A percentile compares a stretch with the other conserved stretches of the same genome.
phyloP scores from a whole-genome alignment of 2,797 vertebrate genomes.

The Lepus townsendii region DNA sequence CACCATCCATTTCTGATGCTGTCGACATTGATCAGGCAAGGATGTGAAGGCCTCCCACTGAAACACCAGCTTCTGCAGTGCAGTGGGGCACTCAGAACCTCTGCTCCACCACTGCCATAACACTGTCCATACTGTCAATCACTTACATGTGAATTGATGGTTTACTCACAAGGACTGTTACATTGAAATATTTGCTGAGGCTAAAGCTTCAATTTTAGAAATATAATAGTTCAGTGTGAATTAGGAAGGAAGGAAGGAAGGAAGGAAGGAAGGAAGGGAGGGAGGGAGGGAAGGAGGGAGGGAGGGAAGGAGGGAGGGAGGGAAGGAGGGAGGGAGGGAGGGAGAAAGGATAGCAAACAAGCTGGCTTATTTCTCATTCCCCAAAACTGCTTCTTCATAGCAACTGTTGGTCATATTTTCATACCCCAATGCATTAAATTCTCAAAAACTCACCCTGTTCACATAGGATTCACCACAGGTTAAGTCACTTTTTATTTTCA shows the following conservation, averaged over 20 bases:
- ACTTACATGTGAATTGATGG: not conserved
- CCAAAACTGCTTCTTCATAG: slow-evolving; percentile 26
- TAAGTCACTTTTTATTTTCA: not conserved
- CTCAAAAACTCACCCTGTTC: not conserved
- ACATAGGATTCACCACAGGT: not conserved
- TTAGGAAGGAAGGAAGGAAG: no score
- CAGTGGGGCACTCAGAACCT: not conserved
- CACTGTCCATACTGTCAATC: not conserved
- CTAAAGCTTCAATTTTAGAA: slow-evolving; percentile 19
- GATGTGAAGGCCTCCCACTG: no score
- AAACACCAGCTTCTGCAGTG: not conserved
- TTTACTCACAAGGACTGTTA: not conserved
- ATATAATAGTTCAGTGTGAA: not conserved
- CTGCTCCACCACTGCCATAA: not conserved
- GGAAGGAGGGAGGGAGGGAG: no score
- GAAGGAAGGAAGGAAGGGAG: no score
- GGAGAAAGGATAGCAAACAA: not conserved
- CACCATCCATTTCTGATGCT: not conserved
- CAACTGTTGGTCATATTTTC: not conserved
- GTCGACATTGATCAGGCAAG: not conserved
- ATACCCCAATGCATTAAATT: not conserved
- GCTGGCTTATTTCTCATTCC: not conserved
- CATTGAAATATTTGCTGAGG: not conserved
- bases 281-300: no score
- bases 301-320: not conserved